These are phyloP conservation scores for Calidris pygmaea DNA, from an alignment of 2,113 vertebrate genomes.

Conservation along the genomic window DNA sequence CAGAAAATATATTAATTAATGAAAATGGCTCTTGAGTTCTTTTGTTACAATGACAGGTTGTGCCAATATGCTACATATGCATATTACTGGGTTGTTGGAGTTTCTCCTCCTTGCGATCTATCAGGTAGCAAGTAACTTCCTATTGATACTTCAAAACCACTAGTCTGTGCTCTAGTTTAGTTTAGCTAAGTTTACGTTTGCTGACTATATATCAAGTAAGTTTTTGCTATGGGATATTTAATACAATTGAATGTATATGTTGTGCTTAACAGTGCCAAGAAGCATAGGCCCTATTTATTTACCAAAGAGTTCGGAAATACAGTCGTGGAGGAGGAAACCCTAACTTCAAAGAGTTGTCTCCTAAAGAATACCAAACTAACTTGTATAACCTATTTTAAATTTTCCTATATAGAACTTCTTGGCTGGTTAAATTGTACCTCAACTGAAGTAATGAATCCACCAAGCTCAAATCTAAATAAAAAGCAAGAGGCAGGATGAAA, in stretches of 20 bases:
- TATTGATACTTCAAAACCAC: constrained; percentile 25
- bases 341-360: not conserved
- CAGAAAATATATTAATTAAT: constrained; percentile 99
- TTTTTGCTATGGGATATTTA: not conserved
- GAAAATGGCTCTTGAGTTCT: constrained; percentile 81
- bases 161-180: constrained; percentile 53
- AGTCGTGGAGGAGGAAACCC: not conserved
- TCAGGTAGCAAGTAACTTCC: not conserved
- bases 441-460: not conserved
- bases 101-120: not conserved
- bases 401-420: not conserved
- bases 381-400: not conserved
- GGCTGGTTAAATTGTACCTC: not conserved
- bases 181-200: constrained; percentile 2
- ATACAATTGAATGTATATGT: not conserved
- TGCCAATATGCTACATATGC: not conserved
- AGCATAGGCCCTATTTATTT: not conserved
- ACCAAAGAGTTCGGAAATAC: not conserved
- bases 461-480: not conserved
- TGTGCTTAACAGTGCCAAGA: not conserved
- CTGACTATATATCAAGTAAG: not conserved
- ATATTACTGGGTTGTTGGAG: not conserved
- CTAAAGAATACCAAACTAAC: not conserved
- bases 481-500: not conserved
- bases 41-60: constrained; percentile 59